Evolutionary conservation across 2,888 invertebrate genomes (phyloP).

Genomic region (Diarsia rubi): DNA sequence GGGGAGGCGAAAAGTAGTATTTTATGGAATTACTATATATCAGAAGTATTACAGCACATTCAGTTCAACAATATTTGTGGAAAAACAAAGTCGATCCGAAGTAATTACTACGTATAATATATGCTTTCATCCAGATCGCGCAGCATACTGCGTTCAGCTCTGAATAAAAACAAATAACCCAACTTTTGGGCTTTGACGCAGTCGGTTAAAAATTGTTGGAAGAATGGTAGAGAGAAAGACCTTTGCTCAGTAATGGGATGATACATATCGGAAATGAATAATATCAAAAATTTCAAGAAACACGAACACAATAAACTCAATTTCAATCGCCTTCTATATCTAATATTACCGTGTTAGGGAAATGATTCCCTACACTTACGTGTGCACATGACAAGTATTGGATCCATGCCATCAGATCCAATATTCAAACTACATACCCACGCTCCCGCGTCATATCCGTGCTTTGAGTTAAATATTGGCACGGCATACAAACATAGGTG

Average conservation of each 20-base stretch:
- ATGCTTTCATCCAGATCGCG: background rate
- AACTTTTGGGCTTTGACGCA: too few species aligned
- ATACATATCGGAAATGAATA: too few species aligned
- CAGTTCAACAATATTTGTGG: background rate
- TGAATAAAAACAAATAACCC: background rate
- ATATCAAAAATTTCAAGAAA: background rate
- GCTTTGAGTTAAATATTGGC: constrained; percentile 38
- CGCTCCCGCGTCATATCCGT: constrained; percentile 3
- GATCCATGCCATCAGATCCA: constrained; percentile 18
- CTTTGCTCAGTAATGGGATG: background rate
- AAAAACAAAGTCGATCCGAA: background rate
- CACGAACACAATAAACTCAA: background rate
- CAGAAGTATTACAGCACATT: background rate
- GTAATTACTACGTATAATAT: background rate
- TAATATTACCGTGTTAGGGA: background rate
- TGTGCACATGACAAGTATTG: constrained; percentile 4
- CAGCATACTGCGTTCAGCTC: background rate
- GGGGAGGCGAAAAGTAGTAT: background rate
- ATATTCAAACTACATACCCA: constrained; percentile 33
- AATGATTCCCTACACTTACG: background rate
- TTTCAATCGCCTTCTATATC: background rate
- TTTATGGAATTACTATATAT: background rate
- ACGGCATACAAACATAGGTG: constrained; percentile 1
- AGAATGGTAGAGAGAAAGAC: background rate
- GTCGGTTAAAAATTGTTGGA: background rate